phyloP scores from a whole-genome alignment of 2,888 invertebrate genomes.

The Rhingia rostrata region DNA sequence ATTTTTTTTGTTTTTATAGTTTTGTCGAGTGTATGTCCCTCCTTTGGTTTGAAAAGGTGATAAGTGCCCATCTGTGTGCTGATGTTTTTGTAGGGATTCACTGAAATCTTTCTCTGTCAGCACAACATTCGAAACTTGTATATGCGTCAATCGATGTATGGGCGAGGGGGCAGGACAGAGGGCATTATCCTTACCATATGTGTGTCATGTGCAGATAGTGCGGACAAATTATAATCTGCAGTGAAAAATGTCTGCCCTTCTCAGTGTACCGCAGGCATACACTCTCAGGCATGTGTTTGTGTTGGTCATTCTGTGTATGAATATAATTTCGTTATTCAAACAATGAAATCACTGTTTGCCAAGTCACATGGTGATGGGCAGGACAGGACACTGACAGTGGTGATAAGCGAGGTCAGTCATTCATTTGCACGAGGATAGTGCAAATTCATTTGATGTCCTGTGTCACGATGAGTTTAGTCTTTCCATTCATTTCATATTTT shows the following conservation, averaged over 20 bases:
- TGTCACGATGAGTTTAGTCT: conserved; percentile 45
- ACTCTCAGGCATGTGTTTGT: neutral
- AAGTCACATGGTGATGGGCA: conserved; percentile 14
- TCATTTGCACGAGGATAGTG: conserved; percentile 28
- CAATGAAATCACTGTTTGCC: conserved; percentile 63
- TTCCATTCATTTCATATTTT: conserved; percentile 33
- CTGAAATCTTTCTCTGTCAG: conserved; percentile 36
- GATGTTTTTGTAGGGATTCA: conserved; percentile 11
- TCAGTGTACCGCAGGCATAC: neutral
- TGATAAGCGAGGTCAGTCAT: conserved; percentile 51
- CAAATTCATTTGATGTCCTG: conserved; percentile 38
- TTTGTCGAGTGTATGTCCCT: conserved; percentile 1
- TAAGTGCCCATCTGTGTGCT: conserved; percentile 44
- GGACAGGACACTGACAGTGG: conserved; percentile 10
- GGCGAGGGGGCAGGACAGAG: neutral
- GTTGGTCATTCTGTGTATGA: conserved; percentile 11
- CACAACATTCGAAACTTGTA: conserved; percentile 17
- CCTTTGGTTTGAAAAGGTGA: conserved; percentile 56
- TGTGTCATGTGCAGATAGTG: conserved; percentile 52
- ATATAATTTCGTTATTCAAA: conserved; percentile 60
- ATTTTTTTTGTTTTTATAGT: neutral
- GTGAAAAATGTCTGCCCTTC: conserved; percentile 2
- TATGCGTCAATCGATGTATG: neutral
- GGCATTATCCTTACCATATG: conserved; percentile 32
- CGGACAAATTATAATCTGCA: conserved; percentile 58